Evolutionary conservation across 2,113 vertebrate species (phyloP).

Genomic region (Seriola rivoliana): DNA sequence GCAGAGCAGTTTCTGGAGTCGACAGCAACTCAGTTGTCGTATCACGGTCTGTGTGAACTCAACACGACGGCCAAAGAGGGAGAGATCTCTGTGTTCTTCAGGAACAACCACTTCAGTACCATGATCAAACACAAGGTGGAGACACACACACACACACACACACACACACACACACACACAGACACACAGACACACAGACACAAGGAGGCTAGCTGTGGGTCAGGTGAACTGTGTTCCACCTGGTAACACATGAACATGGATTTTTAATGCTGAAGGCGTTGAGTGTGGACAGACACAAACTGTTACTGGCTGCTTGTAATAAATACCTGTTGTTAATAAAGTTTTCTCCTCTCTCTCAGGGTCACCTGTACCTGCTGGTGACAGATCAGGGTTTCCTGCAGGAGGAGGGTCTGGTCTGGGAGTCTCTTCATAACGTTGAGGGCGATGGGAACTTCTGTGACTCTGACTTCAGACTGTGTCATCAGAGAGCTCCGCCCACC

Average conservation of each 20-base stretch:
- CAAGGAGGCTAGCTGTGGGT: no score
- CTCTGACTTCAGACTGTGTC: constrained; percentile 89
- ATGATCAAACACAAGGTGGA: constrained; percentile 94
- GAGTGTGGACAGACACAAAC: no score
- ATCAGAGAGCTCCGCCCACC: constrained; percentile 71
- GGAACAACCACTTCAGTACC: constrained; percentile 98
- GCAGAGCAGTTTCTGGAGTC: constrained; percentile 95
- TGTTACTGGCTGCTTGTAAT: no score
- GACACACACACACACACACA: not conserved
- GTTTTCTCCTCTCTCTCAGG: constrained; percentile 74
- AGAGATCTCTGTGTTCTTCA: constrained; percentile 94
- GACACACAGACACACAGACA: not conserved
- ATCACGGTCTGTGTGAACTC: constrained; percentile 94
- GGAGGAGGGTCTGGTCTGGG: constrained; percentile 92
- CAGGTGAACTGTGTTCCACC: no score
- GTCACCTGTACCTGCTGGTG: constrained; percentile 94
- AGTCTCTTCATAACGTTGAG: constrained; percentile 93
- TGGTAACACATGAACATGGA: no score
- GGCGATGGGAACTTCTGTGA: constrained; percentile 96
- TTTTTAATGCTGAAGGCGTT: no score
- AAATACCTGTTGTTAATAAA: not conserved
- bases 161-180: not conserved
- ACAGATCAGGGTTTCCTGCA: constrained; percentile 95
- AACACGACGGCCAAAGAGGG: constrained; percentile 86
- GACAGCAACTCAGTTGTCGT: constrained; percentile 91